Base-by-base conservation (phyloP, 2,888 invertebrate genomes). In the Drosophila birchii region DNA sequence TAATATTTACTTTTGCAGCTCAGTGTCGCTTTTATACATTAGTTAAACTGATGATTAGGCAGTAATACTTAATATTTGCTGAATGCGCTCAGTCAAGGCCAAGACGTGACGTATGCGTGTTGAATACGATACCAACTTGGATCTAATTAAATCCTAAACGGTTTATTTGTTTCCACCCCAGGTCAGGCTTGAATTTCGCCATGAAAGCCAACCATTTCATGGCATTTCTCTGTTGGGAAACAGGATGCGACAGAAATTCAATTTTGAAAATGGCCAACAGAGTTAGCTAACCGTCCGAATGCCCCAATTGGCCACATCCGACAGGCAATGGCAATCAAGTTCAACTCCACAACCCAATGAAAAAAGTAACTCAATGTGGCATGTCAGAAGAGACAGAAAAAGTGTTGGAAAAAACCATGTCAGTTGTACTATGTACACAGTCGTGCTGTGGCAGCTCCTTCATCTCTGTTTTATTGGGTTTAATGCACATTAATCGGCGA, bases 401-500 rank as follows among this genome's bases (percentile, higher is more conserved):
- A 39, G 26, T 26, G 26, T 26, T 1, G 20, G 51, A 36, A n/a
- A 29, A 29, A 51, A 36, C 53, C 26, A 39, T 34, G 20, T 14
- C n/a, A 36, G 8, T 23, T 36, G 34, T 43, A 23, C 23, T 23
- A n/a, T n/a, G n/a, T n/a, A 20, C 49, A 29, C 47, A 45, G 26
- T 45, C 23, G 20, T 18, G 4, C 41, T 47, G 16, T 41, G 49
- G 26, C 39, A 29, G 44, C 57, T 38, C 18, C 20, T 41, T 32
- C 41, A 39, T 38, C 18, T 61, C 68, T 58, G 60, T 45, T 77
- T 76, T 58, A 75, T 72, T 75, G 58, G 64, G 38, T 39, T 68
- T 32, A 78, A 86, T 78, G 79, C 77, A 76, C 68, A 64, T 75
- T 75, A 86, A 84, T 81, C n/a, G 39, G 8, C 34, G 47, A 7